Conservation (phyloP, 2,888 invertebrate species). For the Paralinhomoeus sp. region DNA sequence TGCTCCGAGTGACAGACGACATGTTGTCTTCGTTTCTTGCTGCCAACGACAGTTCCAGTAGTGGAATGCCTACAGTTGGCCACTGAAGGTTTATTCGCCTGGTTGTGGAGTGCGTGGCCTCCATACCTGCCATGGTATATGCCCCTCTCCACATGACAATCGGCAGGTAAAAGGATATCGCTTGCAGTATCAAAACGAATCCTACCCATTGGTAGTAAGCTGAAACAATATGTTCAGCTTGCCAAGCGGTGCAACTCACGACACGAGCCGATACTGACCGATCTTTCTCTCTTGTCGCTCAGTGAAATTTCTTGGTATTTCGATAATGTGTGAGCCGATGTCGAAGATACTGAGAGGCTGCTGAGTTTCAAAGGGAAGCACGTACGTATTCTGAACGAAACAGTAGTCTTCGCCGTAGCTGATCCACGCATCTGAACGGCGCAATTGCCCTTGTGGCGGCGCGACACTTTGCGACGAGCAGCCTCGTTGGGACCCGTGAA, state of each 20-base stretch:
- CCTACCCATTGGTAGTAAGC: constrained; percentile 24
- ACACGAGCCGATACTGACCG: constrained; percentile 9
- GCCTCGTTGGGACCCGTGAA: constrained; percentile 26
- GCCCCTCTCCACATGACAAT: constrained; percentile 18
- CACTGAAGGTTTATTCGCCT: too few relatives aligned
- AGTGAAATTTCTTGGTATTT: constrained; percentile 25
- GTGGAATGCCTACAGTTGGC: constrained; percentile 16
- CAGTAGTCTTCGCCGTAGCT: constrained; percentile 34
- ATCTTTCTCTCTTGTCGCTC: constrained; percentile 26
- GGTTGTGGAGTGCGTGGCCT: too few relatives aligned
- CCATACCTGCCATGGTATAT: constrained; percentile 12
- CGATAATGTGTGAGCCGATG: constrained; percentile 21
- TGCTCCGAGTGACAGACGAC: constrained; percentile 14
- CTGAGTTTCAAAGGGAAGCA: constrained; percentile 28
- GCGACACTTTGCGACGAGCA: not conserved
- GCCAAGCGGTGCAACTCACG: not conserved
- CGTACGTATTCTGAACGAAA: constrained; percentile 34
- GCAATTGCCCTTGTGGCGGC: not conserved
- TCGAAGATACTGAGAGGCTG: constrained; percentile 16
- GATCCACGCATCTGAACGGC: constrained; percentile 22
- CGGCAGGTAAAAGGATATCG: constrained; percentile 22
- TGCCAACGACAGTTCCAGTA: constrained; percentile 18
- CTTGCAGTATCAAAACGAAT: constrained; percentile 22
- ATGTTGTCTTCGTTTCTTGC: constrained; percentile 17
- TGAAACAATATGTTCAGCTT: not conserved